Evolutionary conservation across 2,888 invertebrate species (phyloP).

Genomic region (Biston betularia): DNA sequence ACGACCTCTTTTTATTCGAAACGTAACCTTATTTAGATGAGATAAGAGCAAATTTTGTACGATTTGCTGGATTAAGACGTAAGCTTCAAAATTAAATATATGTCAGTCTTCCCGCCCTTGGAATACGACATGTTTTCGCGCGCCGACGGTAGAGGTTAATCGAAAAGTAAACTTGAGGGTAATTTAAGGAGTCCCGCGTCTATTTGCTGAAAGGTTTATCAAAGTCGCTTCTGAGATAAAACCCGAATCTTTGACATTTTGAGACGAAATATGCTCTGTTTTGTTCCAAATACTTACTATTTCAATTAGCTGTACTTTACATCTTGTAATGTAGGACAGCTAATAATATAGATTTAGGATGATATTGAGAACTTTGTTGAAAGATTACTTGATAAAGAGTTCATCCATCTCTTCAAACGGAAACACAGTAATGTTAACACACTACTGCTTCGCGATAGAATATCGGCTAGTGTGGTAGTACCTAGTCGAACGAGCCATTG

Average conservation of each 20-base stretch:
- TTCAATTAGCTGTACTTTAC: too few species aligned
- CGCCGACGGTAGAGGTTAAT: neutral
- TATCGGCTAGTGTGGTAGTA: too few species aligned
- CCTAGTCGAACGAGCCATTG: too few species aligned
- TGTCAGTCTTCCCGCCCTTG: neutral
- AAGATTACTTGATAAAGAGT: too few species aligned
- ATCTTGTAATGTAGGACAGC: too few species aligned
- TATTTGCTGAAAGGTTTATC: neutral
- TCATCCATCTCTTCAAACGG: too few species aligned
- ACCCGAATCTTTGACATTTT: neutral
- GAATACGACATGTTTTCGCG: neutral
- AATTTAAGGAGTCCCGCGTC: neutral
- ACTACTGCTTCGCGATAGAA: too few species aligned
- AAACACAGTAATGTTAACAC: too few species aligned
- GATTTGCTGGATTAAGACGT: neutral
- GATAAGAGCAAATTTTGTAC: neutral
- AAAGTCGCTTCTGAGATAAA: neutral
- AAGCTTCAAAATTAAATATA: too few species aligned
- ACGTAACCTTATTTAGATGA: conserved; percentile 10
- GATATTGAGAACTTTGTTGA: too few species aligned
- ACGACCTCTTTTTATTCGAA: conserved; percentile 5
- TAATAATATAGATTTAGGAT: too few species aligned
- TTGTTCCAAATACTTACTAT: neutral
- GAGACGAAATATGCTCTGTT: neutral
- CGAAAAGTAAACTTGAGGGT: neutral